Percentiles rank a stretch among this genome's conserved stretches.
Evolutionary conservation across 2,888 invertebrate genomes (phyloP).

Genomic region (Alsophila aescularia): DNA sequence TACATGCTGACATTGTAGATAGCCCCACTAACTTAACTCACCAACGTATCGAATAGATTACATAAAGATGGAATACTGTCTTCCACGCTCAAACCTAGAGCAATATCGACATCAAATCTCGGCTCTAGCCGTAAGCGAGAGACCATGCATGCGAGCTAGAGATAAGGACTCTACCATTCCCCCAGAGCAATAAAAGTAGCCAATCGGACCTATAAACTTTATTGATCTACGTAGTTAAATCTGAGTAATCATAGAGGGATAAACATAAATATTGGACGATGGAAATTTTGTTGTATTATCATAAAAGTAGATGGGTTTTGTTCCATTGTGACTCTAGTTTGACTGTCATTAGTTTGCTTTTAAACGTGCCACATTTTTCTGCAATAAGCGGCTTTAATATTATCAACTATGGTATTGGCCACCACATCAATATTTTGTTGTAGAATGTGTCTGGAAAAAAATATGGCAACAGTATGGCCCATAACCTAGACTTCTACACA

Average conservation of each 20-base stretch:
- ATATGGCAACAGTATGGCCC: too few species aligned
- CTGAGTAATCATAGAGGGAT: conserved; percentile 37
- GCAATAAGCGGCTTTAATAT: too few species aligned
- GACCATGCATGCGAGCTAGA: conserved; percentile 50
- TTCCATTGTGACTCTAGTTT: neutral
- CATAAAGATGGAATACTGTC: conserved; percentile 1
- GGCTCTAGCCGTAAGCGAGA: conserved; percentile 35
- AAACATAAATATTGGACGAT: conserved; percentile 24
- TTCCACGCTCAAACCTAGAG: conserved; percentile 22
- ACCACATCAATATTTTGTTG: too few species aligned
- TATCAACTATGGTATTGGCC: too few species aligned
- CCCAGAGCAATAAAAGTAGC: conserved; percentile 61
- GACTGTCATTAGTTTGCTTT: too few species aligned
- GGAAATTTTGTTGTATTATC: conserved; percentile 14
- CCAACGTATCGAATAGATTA: neutral
- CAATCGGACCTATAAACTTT: conserved; percentile 65
- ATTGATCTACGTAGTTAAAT: conserved; percentile 56
- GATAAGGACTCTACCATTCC: conserved; percentile 58
- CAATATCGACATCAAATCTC: conserved; percentile 43
- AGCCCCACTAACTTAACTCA: neutral
- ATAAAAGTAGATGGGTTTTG: conserved; percentile 1
- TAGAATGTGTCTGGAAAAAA: too few species aligned
- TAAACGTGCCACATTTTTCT: too few species aligned
- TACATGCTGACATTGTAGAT: too few species aligned
- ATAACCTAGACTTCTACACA: too few species aligned